phyloP scores from a whole-genome alignment of 2,888 invertebrate species.

The Lepidochitona cinerea region DNA sequence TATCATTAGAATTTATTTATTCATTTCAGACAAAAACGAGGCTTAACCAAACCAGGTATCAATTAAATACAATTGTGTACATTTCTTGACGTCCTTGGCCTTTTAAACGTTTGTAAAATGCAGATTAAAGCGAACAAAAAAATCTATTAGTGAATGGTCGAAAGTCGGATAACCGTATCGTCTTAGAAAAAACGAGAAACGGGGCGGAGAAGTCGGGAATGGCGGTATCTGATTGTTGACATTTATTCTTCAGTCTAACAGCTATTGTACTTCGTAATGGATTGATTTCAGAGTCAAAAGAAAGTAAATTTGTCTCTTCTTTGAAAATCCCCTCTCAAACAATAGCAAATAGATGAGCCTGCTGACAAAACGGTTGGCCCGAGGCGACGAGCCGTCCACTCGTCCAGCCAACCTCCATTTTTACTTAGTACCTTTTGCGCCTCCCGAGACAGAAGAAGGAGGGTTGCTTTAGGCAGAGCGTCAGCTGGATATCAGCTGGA shows the following conservation, averaged over 20 bases:
- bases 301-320: background rate
- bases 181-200: too few species aligned
- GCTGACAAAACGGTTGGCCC: background rate
- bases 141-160: too few species aligned
- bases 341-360: background rate
- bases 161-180: too few species aligned
- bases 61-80: too few species aligned
- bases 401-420: background rate
- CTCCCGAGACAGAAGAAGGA: slow-evolving; percentile 5
- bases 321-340: background rate
- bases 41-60: too few species aligned
- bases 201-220: too few species aligned
- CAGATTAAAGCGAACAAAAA: too few species aligned
- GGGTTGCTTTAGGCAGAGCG: background rate
- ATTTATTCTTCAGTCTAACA: background rate
- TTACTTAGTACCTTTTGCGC: background rate
- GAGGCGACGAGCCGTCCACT: background rate
- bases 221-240: too few species aligned
- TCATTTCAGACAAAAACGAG: too few species aligned
- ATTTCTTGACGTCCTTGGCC: too few species aligned
- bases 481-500: slow-evolving; percentile 4
- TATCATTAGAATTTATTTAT: too few species aligned
- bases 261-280: background rate
- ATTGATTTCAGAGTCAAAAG: background rate
- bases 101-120: too few species aligned